A percentile compares a stretch with the other conserved stretches of the same genome.
Conservation (phyloP, 2,888 invertebrate genomes). For the Drosophila acutilabella region DNA sequence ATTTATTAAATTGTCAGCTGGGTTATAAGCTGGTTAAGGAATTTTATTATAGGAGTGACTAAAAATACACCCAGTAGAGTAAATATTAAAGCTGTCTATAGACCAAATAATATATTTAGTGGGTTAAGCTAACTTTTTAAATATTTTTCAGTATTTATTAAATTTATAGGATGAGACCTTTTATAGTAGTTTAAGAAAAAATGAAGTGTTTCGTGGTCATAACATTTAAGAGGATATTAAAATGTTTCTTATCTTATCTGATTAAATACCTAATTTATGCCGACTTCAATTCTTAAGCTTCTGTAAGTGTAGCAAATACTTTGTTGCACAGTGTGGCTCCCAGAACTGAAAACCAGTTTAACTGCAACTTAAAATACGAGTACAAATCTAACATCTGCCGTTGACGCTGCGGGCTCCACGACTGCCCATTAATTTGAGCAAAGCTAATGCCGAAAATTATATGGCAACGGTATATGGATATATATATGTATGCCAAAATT, state of each 20-base stretch:
- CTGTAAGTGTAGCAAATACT: not conserved
- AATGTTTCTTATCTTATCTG: too few relatives aligned
- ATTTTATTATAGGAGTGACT: not conserved
- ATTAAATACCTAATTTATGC: not conserved
- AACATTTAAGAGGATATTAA: too few relatives aligned
- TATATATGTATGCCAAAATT: constrained; percentile 53
- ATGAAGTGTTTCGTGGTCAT: too few relatives aligned
- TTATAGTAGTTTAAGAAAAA: too few relatives aligned
- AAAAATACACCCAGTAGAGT: not conserved
- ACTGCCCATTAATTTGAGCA: constrained; percentile 65
- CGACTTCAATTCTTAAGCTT: not conserved
- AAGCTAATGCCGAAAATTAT: constrained; percentile 76
- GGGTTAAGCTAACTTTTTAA: too few relatives aligned
- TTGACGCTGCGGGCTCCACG: constrained; percentile 36
- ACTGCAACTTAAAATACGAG: constrained; percentile 8
- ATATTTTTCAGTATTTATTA: too few relatives aligned
- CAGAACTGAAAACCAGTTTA: constrained; percentile 46
- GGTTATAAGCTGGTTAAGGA: not conserved
- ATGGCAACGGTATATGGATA: constrained; percentile 67
- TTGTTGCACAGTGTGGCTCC: constrained; percentile 32
- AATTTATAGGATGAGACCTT: too few relatives aligned
- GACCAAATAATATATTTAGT: too few relatives aligned
- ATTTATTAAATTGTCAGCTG: constrained; percentile 1
- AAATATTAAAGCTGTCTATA: not conserved
- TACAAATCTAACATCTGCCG: constrained; percentile 72